A percentile compares a stretch with the other conserved stretches of the same genome.
These are phyloP conservation scores for Stenoptilia bipunctidactyla DNA, from an alignment of 2,888 invertebrate species.

Conservation along the genomic window DNA sequence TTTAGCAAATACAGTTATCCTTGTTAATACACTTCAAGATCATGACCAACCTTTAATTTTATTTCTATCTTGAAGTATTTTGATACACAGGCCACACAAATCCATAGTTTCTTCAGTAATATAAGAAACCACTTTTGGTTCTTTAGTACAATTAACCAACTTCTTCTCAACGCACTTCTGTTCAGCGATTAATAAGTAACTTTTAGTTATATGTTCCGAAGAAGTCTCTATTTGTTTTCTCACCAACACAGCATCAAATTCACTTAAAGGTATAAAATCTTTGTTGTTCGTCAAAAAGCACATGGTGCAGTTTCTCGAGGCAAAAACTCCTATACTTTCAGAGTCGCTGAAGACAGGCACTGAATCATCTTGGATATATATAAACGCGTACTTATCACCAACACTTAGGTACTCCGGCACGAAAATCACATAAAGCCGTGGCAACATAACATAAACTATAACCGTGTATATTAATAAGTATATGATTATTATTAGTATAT, in stretches of 20 bases:
- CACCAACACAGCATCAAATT: constrained; percentile 37
- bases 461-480: too few species aligned
- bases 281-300: constrained; percentile 43
- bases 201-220: constrained; percentile 15
- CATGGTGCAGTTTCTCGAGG: constrained; percentile 24
- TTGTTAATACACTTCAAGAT: too few species aligned
- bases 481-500: too few species aligned
- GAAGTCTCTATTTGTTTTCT: too few species aligned
- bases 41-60: too few species aligned
- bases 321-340: constrained; percentile 34
- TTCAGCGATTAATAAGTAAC: constrained; percentile 28
- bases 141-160: too few species aligned
- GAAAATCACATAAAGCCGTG: constrained; percentile 25
- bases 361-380: constrained; percentile 28
- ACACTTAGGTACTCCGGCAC: constrained; percentile 30
- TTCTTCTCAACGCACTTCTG: constrained; percentile 21
- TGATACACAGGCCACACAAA: too few species aligned
- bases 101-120: too few species aligned
- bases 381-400: constrained; percentile 32
- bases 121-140: too few species aligned
- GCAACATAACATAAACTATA: constrained; percentile 13
- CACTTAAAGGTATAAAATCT: constrained; percentile 35
- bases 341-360: constrained; percentile 26
- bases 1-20: too few species aligned
- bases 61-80: too few species aligned